Evolutionary conservation across 92 coral and sea anemone species (phyloP).

Genomic region (Diadumene lineata): DNA sequence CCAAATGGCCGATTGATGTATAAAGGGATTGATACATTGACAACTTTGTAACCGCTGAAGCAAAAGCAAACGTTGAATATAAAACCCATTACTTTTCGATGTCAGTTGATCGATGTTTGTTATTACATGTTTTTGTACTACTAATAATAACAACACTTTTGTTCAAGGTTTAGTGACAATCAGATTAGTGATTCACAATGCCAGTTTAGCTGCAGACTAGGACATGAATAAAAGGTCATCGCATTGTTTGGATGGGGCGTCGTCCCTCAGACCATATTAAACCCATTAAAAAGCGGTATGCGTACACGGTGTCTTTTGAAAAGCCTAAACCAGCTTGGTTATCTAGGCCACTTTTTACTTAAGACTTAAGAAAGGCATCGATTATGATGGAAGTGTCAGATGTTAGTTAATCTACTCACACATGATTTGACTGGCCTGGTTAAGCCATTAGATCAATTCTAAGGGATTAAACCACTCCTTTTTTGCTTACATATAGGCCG

Average conservation of each 20-base stretch:
- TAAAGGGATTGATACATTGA: no score
- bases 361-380: not conserved
- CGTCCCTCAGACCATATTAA: conserved; percentile 8
- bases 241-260: conserved; percentile 12
- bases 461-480: conserved; percentile 25
- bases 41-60: no score
- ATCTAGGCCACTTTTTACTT: not conserved
- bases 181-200: no score
- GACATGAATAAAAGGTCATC: conserved; percentile 21
- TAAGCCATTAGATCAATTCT: conserved; percentile 17
- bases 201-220: no score
- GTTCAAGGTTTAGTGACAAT: no score
- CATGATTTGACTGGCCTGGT: conserved; percentile 6
- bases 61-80: no score
- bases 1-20: no score
- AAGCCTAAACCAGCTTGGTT: not conserved
- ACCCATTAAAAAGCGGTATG: conserved; percentile 24
- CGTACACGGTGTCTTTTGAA: not conserved
- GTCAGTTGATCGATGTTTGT: no score
- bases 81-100: no score
- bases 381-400: conserved; percentile 8
- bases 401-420: conserved; percentile 4
- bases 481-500: conserved; percentile 13
- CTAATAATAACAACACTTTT: no score
- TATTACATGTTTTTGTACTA: no score